These are phyloP conservation scores for Aleiodes testaceus DNA, from an alignment of 2,888 invertebrate genomes.

Conservation along the genomic window DNA sequence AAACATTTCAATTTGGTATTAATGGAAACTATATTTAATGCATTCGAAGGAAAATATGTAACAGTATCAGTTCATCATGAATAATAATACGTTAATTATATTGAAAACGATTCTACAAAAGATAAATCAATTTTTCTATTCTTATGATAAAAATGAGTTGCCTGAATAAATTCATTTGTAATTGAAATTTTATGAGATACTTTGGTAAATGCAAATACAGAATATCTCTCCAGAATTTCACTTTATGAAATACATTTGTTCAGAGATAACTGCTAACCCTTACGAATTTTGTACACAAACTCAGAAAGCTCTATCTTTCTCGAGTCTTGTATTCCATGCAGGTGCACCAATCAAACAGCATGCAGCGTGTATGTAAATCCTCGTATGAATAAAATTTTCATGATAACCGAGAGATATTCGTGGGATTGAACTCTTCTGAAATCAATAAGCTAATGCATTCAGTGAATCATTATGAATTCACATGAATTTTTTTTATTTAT, in stretches of 20 bases:
- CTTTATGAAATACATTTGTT: neutral
- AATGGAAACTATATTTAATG: neutral
- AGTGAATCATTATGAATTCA: neutral
- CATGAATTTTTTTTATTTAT: too few species aligned
- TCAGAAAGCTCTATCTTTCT: neutral
- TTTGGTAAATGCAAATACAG: too few species aligned
- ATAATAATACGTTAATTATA: neutral
- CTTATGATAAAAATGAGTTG: too few species aligned
- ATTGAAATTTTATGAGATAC: neutral
- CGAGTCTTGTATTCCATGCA: neutral
- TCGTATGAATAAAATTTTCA: neutral
- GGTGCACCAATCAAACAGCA: conserved; percentile 8
- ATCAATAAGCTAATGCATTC: neutral
- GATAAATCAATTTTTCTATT: too few species aligned
- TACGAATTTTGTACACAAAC: conserved; percentile 10
- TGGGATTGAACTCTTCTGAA: neutral
- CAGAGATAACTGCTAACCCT: conserved; percentile 1
- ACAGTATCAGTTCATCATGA: conserved; percentile 5
- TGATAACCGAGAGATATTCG: neutral
- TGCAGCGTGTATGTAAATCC: neutral
- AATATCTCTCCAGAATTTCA: neutral
- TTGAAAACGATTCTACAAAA: neutral
- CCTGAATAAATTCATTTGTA: neutral
- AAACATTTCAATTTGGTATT: neutral
- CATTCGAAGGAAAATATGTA: neutral